phyloP scores from a whole-genome alignment of 2,113 vertebrate species.

The human region DNA sequence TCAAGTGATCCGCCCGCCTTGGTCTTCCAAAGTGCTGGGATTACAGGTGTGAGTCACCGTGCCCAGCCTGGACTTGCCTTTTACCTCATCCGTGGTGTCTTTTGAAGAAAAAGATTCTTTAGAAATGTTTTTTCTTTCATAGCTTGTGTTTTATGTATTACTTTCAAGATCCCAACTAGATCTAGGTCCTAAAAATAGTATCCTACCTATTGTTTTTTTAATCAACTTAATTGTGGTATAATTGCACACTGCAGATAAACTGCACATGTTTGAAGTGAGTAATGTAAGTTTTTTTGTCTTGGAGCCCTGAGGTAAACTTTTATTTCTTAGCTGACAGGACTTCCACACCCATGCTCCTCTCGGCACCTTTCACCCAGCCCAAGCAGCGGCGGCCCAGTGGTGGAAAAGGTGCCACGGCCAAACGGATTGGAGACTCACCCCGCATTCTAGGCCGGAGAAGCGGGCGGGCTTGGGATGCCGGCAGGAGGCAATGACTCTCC shows the following conservation, averaged over 20 bases:
- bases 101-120: not conserved
- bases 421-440: conserved; percentile 64
- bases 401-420: conserved; percentile 1
- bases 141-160: too few relatives aligned
- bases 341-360: conserved; percentile 39
- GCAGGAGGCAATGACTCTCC: conserved; percentile 72
- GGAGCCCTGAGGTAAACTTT: conserved; percentile 76
- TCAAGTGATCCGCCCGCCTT: too few relatives aligned
- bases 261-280: too few relatives aligned
- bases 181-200: too few relatives aligned
- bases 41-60: too few relatives aligned
- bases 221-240: too few relatives aligned
- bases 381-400: conserved; percentile 9
- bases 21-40: too few relatives aligned
- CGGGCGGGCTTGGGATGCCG: conserved; percentile 7
- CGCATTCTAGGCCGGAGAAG: conserved; percentile 68
- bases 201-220: not conserved
- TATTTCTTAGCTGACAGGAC: conserved; percentile 72
- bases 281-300: too few relatives aligned
- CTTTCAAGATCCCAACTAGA: too few relatives aligned
- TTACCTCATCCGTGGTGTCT: not conserved
- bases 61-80: not conserved
- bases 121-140: too few relatives aligned
- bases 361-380: conserved; percentile 23
- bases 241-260: too few relatives aligned